phyloP scores from a whole-genome alignment of 2,113 vertebrate species.

The Channa maculata region DNA sequence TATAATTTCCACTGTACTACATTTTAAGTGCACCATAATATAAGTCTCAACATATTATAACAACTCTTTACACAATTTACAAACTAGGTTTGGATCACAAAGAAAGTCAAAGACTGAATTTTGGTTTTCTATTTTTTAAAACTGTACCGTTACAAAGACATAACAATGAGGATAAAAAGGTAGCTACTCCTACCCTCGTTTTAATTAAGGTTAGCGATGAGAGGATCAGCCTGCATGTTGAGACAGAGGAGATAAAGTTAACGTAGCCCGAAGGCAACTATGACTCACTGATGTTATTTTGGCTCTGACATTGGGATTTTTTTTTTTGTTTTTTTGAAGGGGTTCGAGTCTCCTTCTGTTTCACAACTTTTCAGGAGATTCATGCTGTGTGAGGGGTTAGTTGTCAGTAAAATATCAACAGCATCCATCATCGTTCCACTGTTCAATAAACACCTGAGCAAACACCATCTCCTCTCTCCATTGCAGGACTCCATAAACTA shows the following conservation, averaged over 20 bases:
- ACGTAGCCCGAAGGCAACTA: conserved; percentile 69
- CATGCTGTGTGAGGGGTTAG: conserved; percentile 36
- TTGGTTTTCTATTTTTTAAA: conserved; percentile 16
- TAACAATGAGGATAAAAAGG: conserved; percentile 53
- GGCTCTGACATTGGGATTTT: conserved; percentile 65
- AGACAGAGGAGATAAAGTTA: conserved; percentile 79
- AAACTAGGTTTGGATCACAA: background rate
- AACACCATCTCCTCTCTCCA: conserved; percentile 37
- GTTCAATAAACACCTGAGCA: conserved; percentile 62
- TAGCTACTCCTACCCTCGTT: conserved; percentile 54
- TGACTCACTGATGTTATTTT: conserved; percentile 83
- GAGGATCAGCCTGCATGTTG: conserved; percentile 74
- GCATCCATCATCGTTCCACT: conserved; percentile 43
- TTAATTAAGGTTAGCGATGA: conserved; percentile 78
- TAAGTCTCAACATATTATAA: background rate
- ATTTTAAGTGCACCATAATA: background rate
- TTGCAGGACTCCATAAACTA: background rate
- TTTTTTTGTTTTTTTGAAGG: conserved; percentile 28
- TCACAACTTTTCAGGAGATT: conserved; percentile 58
- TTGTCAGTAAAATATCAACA: conserved; percentile 55
- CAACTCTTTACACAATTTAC: background rate
- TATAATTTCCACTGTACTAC: background rate
- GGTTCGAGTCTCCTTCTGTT: conserved; percentile 68
- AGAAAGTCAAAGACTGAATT: background rate
- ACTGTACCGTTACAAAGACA: background rate